These are phyloP conservation scores for Atrichornis clamosus DNA, from an alignment of 2,113 vertebrate genomes.

Conservation along the genomic window DNA sequence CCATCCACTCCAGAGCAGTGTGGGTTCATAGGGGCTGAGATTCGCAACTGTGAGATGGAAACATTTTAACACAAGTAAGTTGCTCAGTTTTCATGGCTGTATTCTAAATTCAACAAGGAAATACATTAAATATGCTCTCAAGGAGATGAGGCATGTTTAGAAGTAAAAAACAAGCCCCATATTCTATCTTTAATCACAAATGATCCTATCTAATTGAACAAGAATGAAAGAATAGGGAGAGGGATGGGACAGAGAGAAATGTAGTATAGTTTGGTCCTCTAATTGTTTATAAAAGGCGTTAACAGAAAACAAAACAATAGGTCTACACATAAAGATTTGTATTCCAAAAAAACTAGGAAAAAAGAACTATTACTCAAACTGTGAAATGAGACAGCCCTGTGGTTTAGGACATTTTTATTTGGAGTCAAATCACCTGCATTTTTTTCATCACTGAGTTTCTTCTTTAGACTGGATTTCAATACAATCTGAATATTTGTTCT, in stretches of 20 bases:
- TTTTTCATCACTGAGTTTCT: neutral
- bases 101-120: neutral
- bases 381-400: neutral
- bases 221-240: neutral
- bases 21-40: neutral
- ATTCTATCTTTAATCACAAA: neutral
- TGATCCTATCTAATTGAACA: neutral
- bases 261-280: neutral
- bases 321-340: neutral
- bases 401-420: neutral
- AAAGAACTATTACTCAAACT: neutral
- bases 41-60: neutral
- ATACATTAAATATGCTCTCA: neutral
- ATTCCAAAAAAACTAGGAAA: accelerated
- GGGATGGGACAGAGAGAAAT: neutral
- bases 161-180: neutral
- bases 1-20: neutral
- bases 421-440: neutral
- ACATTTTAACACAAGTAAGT: neutral
- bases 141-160: neutral
- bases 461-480: neutral
- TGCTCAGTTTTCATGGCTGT: neutral
- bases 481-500: neutral
- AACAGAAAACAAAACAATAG: neutral
- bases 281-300: neutral